These are phyloP conservation scores for Oopsacas minuta DNA, from an alignment of 37 sponge, comb jelly and placozoan genomes.

Conservation along the genomic window DNA sequence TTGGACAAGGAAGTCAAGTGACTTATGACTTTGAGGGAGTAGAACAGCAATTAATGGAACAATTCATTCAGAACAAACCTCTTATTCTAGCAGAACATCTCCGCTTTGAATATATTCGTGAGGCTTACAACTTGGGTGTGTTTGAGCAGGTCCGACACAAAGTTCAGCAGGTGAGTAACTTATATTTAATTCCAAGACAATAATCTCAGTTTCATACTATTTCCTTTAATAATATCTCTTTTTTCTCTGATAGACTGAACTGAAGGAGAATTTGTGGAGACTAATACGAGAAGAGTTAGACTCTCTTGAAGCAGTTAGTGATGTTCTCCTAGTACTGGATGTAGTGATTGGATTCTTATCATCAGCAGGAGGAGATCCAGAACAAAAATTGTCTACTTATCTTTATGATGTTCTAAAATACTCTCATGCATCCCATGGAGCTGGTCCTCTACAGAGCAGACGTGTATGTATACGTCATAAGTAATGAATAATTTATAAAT, in stretches of 20 bases:
- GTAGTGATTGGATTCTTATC: conserved; percentile 16
- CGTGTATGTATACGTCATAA: background rate
- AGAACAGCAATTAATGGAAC: background rate
- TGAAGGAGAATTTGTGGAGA: background rate
- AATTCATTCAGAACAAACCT: background rate
- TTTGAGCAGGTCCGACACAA: conserved; percentile 17
- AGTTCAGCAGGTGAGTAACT: background rate
- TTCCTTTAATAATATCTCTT: background rate
- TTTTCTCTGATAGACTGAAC: background rate
- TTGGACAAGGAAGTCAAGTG: background rate
- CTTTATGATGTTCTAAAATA: background rate
- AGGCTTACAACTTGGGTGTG: conserved; percentile 13
- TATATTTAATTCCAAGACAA: background rate
- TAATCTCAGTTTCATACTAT: background rate
- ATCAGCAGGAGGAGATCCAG: conserved; percentile 14
- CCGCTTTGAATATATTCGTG: conserved; percentile 4
- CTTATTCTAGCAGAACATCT: conserved; percentile 11
- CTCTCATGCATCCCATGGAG: background rate
- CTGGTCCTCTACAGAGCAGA: background rate
- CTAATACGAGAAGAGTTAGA: background rate
- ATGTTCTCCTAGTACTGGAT: background rate
- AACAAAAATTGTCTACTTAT: background rate
- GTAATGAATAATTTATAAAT: background rate
- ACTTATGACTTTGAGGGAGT: conserved; percentile 11
- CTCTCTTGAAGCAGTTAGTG: background rate